Evolutionary conservation across 1,140 invertebrate species (phyloP), one percentile per base, ranked within the genome.

Genomic region (Heliconius hermathena): DNA sequence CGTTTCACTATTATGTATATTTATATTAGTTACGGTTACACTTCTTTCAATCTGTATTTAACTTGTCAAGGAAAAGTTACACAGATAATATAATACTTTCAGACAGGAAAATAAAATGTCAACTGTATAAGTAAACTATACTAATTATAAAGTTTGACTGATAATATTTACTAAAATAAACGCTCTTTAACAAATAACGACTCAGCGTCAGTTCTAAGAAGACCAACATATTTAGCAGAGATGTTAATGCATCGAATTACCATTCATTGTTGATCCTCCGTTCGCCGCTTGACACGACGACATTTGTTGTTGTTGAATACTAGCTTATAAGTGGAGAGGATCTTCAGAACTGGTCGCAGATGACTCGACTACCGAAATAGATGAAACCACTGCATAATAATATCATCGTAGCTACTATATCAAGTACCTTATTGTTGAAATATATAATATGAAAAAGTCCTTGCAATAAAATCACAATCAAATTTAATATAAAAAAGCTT

Each of bases 361-460:
- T 77, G 81, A 82, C 33, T 80, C 77, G 78, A 26, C 75, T 77
- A 77, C 81, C 73, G 76, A 82, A 80, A 82, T 82, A 82, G 81
- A 82, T 73, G 74, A 82, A 82, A 75, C 60, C 75, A 72, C 66
- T 75, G 78, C 75, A 78, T 82, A 82, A 82, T 82, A 75, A 80
- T 80, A 80, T 82, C 77, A 77, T 52, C 73, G 52, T 80, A 16
- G 9, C 60, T 26, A 77, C 60, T 26, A 77, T 74, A 80, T 77
- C 33, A 71, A 74, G 71, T 52, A 52, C 8, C 2, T 52, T 20
- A 20, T 79, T 76, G 78, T 72, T 22, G 60, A 22, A 5, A 20
- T 54, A 22, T 22, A 26, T 66, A 29, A 26, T 16, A 66, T 29
- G 8, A n/a, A 26, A 22, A 60, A 29, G 54, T 60, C n/a, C 54